phyloP scores from a whole-genome alignment of 2,888 invertebrate genomes.

The Xestia c-nigrum region DNA sequence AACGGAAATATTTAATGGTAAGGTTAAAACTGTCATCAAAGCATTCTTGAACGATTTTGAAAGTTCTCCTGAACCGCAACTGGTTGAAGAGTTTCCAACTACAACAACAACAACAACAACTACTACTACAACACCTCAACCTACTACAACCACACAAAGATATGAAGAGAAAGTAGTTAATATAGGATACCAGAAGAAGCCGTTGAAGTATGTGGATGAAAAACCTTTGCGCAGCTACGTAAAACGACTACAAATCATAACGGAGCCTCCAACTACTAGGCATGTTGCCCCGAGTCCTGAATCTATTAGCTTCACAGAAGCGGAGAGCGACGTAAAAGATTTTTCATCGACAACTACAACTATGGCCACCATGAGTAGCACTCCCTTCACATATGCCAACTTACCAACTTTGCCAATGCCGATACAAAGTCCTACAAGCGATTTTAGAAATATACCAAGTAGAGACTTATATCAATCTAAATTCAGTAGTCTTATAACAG shows the following conservation, averaged over 20 bases:
- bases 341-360: slow-evolving; percentile 74
- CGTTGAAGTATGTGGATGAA: slow-evolving; percentile 76
- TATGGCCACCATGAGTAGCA: slow-evolving; percentile 71
- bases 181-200: slow-evolving; percentile 84
- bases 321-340: slow-evolving; percentile 64
- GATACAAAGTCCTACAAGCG: slow-evolving; percentile 72
- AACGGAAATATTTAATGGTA: slow-evolving; percentile 84
- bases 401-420: slow-evolving; percentile 72
- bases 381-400: slow-evolving; percentile 67
- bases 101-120: slow-evolving; percentile 66
- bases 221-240: slow-evolving; percentile 77
- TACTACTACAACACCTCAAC: slow-evolving; percentile 67
- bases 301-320: slow-evolving; percentile 63
- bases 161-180: slow-evolving; percentile 80
- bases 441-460: slow-evolving; percentile 67
- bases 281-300: slow-evolving; percentile 70
- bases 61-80: slow-evolving; percentile 70
- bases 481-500: slow-evolving; percentile 76
- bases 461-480: slow-evolving; percentile 77
- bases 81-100: slow-evolving; percentile 65
- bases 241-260: slow-evolving; percentile 82
- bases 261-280: slow-evolving; percentile 76
- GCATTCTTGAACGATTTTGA: slow-evolving; percentile 82
- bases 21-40: slow-evolving; percentile 84
- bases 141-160: slow-evolving; percentile 56